Conservation (phyloP, 2,113 vertebrate species). For the Myotis lucifugus region DNA sequence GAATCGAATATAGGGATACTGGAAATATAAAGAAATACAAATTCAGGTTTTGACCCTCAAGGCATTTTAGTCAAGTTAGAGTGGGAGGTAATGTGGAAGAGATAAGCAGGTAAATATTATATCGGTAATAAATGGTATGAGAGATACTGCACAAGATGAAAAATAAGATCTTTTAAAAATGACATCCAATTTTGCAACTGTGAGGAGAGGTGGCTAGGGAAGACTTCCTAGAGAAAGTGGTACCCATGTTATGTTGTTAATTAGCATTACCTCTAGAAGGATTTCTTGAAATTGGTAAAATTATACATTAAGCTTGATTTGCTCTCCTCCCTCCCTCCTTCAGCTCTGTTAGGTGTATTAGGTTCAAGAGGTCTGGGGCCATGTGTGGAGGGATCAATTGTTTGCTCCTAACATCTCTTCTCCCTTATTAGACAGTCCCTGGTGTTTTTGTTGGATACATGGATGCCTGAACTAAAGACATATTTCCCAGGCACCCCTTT, state of each 20-base stretch:
- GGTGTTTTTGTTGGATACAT: neutral
- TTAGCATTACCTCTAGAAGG: neutral
- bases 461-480: neutral
- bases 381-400: neutral
- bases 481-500: neutral
- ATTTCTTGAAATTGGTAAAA: constrained; percentile 29
- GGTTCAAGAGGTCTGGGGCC: neutral
- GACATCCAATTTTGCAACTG: neutral
- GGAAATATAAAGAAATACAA: neutral
- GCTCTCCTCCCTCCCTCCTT: neutral
- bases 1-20: neutral
- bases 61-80: neutral
- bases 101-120: neutral
- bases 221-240: neutral
- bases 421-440: neutral
- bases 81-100: neutral
- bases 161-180: neutral
- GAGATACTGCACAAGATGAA: neutral
- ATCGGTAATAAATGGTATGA: neutral
- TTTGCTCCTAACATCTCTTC: neutral
- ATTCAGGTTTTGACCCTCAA: neutral
- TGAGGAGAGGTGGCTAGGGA: neutral
- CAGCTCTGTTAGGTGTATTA: neutral
- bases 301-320: neutral
- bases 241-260: neutral